Conservation (phyloP, 2,888 invertebrate species). For the Odontocolon sp. region DNA sequence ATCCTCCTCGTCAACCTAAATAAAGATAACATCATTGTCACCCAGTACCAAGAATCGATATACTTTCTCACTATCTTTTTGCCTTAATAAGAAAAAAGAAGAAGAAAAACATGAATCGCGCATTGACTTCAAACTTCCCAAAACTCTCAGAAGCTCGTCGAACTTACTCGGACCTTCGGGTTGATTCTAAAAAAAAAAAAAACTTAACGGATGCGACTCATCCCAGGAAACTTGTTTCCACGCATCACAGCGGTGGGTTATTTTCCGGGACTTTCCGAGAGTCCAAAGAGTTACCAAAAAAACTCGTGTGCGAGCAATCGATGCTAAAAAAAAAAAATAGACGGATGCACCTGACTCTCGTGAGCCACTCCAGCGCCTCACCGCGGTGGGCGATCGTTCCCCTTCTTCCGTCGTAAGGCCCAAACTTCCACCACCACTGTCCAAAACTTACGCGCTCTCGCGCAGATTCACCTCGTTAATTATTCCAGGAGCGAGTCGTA, state of each 20-base stretch:
- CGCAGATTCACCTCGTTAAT: constrained; percentile 65
- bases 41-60: too few relatives aligned
- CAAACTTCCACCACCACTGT: constrained; percentile 3
- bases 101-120: neutral
- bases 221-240: neutral
- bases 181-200: neutral
- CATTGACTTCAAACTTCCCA: too few relatives aligned
- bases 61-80: too few relatives aligned
- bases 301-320: neutral
- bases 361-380: neutral
- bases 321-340: constrained; percentile 10
- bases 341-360: constrained; percentile 30
- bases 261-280: constrained; percentile 15
- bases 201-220: neutral
- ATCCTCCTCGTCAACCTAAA: constrained; percentile 19
- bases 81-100: neutral
- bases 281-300: neutral
- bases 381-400: constrained; percentile 37
- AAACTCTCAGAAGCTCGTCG: neutral
- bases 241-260: neutral
- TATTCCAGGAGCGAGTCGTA: constrained; percentile 67
- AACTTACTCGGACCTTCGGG: neutral
- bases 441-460: constrained; percentile 17
- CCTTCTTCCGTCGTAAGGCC: neutral
- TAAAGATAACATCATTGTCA: too few relatives aligned